Conservation (phyloP, 1,140 invertebrate species). For the Drosophila pandora region DNA sequence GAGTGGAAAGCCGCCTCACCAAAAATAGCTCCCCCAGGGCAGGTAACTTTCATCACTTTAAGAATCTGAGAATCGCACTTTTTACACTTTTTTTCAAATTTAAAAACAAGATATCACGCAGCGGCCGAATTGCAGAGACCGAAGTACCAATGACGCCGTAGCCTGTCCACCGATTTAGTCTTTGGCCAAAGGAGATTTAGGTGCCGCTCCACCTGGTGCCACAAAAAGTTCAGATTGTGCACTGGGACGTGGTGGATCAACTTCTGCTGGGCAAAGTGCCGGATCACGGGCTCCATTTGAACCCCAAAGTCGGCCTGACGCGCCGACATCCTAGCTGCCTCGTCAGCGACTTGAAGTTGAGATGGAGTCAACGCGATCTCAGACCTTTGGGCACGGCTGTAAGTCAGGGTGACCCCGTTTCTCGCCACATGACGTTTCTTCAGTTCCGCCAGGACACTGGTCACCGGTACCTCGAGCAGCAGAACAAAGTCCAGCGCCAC, state of each 20-base stretch:
- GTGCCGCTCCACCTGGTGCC: conserved; percentile 29
- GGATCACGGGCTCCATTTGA: conserved; percentile 16
- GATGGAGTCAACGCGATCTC: not conserved
- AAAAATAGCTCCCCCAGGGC: conserved; percentile 9
- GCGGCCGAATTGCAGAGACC: not conserved
- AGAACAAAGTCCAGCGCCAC: conserved; percentile 34
- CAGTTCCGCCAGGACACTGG: conserved; percentile 10
- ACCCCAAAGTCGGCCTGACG: conserved; percentile 7
- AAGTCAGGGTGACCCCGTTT: conserved; percentile 26
- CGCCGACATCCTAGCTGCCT: not conserved
- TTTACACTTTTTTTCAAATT: conserved; percentile 11
- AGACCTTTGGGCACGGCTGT: conserved; percentile 14
- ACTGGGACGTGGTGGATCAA: conserved; percentile 15
- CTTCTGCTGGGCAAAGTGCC: conserved; percentile 11
- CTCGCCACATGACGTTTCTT: conserved; percentile 20
- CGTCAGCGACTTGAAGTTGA: not conserved
- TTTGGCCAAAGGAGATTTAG: conserved; percentile 11
- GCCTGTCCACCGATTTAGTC: not conserved
- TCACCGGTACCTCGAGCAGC: conserved; percentile 14
- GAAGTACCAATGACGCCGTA: not conserved
- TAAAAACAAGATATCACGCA: not conserved
- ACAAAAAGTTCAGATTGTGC: conserved; percentile 13
- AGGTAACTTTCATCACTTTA: conserved; percentile 12
- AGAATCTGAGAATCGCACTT: not conserved
- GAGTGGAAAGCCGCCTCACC: conserved; percentile 3